Conservation (phyloP, 2,113 vertebrate genomes). For the Elaphurus davidianus region DNA sequence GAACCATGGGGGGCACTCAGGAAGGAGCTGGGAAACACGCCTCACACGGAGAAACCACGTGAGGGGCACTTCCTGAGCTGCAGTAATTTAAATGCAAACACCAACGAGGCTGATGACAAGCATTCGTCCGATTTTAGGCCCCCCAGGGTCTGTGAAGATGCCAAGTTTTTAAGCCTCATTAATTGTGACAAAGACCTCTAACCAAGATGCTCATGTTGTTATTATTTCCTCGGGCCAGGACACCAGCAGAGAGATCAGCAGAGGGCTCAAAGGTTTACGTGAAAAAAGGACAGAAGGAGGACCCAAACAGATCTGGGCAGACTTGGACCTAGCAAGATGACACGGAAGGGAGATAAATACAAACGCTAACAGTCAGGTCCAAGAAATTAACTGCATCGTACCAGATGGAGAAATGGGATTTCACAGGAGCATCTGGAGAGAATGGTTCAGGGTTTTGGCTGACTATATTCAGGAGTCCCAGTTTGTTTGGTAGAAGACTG, state of each 20-base stretch:
- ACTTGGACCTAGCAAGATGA: background rate
- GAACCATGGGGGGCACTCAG: rapidly evolving
- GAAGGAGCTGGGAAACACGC: background rate
- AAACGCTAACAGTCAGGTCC: background rate
- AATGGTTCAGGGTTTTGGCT: background rate
- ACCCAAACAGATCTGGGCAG: background rate
- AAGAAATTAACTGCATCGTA: background rate
- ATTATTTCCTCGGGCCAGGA: background rate
- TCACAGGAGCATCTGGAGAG: background rate
- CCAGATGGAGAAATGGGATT: background rate
- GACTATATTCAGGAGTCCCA: background rate
- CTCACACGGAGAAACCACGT: rapidly evolving
- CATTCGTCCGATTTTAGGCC: background rate
- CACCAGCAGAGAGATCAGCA: background rate
- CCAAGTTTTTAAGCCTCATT: background rate
- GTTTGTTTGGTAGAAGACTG: background rate
- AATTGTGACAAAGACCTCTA: background rate
- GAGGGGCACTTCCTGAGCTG: background rate
- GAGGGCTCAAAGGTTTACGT: background rate
- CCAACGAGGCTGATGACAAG: background rate
- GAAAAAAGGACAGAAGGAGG: background rate
- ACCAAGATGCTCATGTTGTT: background rate
- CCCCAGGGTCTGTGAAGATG: background rate
- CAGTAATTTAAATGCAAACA: background rate
- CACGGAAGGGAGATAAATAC: background rate